Percentiles rank a stretch among this genome's conserved stretches.
Evolutionary conservation across 2,113 vertebrate species (phyloP).

Genomic region (Rhea americana): DNA sequence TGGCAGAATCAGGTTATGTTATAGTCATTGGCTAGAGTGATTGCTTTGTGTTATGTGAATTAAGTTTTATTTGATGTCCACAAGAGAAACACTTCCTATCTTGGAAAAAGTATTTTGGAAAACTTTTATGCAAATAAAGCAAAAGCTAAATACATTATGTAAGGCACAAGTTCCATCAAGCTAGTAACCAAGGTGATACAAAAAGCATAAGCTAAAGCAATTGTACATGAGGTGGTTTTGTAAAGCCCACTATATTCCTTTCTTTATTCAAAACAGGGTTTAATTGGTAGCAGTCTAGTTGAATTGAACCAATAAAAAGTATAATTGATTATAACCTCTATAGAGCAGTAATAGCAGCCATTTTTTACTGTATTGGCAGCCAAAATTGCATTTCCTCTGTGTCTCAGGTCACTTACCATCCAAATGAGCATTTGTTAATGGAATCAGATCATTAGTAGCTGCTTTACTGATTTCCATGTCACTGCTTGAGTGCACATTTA

Average conservation of each 20-base stretch:
- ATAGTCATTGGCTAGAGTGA: neutral
- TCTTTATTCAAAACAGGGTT: constrained; percentile 65
- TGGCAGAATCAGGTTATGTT: constrained; percentile 30
- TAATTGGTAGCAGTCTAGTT: constrained; percentile 62
- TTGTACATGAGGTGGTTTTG: constrained; percentile 35
- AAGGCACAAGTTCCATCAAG: constrained; percentile 18
- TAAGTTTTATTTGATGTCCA: constrained; percentile 14
- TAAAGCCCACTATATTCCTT: constrained; percentile 31
- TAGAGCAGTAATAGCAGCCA: constrained; percentile 58
- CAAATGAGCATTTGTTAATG: constrained; percentile 76
- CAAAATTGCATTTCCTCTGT: constrained; percentile 71
- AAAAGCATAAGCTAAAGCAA: constrained; percentile 28
- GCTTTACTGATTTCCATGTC: constrained; percentile 60
- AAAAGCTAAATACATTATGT: constrained; percentile 25
- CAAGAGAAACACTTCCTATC: neutral
- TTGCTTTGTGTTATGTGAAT: neutral
- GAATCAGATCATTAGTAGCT: constrained; percentile 73
- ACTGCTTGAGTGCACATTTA: constrained; percentile 58
- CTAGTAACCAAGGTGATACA: constrained; percentile 45
- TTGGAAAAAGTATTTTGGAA: constrained; percentile 4
- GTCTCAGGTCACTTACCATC: constrained; percentile 72
- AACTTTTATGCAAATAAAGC: constrained; percentile 26
- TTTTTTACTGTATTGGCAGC: constrained; percentile 75
- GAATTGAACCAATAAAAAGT: constrained; percentile 74
- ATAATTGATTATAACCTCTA: constrained; percentile 72